Conservation (phyloP, 2,113 vertebrate genomes). For the Phycodurus eques region DNA sequence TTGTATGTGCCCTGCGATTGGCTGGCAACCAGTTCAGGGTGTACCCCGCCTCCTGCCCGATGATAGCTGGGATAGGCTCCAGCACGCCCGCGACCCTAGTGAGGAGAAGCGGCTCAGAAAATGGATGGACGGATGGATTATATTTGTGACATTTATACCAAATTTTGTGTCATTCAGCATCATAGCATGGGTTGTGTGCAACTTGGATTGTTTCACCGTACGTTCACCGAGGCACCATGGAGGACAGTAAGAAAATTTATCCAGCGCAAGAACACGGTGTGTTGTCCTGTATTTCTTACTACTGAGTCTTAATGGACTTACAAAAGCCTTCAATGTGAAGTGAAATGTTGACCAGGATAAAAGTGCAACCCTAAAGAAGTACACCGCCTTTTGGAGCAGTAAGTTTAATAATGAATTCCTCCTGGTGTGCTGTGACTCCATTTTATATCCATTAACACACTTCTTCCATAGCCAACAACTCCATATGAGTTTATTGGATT, state of each 20-base stretch:
- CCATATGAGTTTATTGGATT: constrained; percentile 75
- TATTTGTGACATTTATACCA: no score
- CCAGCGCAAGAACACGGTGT: neutral
- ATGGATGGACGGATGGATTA: no score
- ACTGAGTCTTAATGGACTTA: constrained; percentile 14
- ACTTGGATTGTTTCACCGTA: neutral
- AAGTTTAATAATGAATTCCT: constrained; percentile 63
- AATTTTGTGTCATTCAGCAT: no score
- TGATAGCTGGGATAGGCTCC: no score
- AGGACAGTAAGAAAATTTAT: constrained; percentile 5
- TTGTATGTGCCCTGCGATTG: no score
- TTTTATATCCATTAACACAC: constrained; percentile 74
- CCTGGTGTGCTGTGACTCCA: constrained; percentile 58
- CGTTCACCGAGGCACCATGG: neutral
- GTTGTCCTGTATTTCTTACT: neutral
- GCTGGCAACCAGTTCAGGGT: no score
- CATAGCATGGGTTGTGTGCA: no score
- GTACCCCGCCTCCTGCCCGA: no score
- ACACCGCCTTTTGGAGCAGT: constrained; percentile 56
- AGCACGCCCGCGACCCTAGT: no score
- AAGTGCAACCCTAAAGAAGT: constrained; percentile 35
- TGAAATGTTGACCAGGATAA: constrained; percentile 20
- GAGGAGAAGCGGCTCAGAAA: no score
- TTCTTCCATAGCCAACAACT: constrained; percentile 63
- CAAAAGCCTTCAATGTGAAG: constrained; percentile 9